These are phyloP conservation scores for Lordiphosa andalusiaca DNA, from an alignment of 2,888 invertebrate genomes.

Conservation along the genomic window DNA sequence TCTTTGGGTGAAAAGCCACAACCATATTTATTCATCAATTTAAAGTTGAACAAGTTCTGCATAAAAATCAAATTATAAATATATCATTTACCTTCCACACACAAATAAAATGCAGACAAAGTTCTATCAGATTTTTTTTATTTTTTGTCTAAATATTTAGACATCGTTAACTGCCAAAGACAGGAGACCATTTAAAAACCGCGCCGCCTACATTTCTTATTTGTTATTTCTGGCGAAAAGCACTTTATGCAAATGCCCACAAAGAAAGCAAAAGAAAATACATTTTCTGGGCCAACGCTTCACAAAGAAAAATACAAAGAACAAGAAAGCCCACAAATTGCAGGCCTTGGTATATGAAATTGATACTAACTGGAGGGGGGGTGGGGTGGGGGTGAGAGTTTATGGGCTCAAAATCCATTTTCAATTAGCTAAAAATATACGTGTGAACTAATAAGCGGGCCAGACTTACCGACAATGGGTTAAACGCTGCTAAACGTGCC, in stretches of 20 bases:
- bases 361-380: constrained; percentile 14
- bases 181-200: constrained; percentile 46
- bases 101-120: constrained; percentile 42
- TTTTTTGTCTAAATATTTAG: constrained; percentile 59
- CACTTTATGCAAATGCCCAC: constrained; percentile 61
- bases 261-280: constrained; percentile 34
- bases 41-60: background rate
- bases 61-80: constrained; percentile 55
- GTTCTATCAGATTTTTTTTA: constrained; percentile 42
- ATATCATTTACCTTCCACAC: constrained; percentile 30
- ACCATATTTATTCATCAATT: no score
- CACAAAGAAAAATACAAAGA: constrained; percentile 32
- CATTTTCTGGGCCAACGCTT: constrained; percentile 64
- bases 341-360: constrained; percentile 13
- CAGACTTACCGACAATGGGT: constrained; percentile 16
- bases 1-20: no score
- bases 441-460: constrained; percentile 23
- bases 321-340: constrained; percentile 25
- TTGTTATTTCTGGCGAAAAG: constrained; percentile 36
- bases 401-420: constrained; percentile 49
- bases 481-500: constrained; percentile 10
- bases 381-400: constrained; percentile 7
- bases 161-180: constrained; percentile 68
- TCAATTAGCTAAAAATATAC: constrained; percentile 53
- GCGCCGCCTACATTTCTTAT: constrained; percentile 16